phyloP scores from a whole-genome alignment of 30 jellyfish, hydroid and myxozoan species.

The Pelagia noctiluca region DNA sequence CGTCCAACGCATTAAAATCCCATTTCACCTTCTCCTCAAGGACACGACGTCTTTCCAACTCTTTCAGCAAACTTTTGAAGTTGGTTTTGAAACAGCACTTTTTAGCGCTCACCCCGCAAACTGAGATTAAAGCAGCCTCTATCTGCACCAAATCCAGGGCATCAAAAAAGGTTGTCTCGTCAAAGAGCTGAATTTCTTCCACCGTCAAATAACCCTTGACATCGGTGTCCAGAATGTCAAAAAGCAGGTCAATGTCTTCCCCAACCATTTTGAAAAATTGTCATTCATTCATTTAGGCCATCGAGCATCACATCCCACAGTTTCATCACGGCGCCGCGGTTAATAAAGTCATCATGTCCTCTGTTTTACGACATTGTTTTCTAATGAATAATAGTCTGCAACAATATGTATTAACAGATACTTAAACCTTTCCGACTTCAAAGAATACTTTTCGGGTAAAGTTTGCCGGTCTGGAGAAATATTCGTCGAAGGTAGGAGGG shows the following conservation, averaged over 20 bases:
- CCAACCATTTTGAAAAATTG: slow-evolving; percentile 63
- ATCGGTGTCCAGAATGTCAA: slow-evolving; percentile 77
- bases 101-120: slow-evolving; percentile 66
- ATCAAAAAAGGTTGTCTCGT: slow-evolving; percentile 74
- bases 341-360: too few relatives aligned
- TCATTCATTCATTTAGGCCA: background rate
- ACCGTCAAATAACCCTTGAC: slow-evolving; percentile 75
- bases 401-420: too few relatives aligned
- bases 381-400: too few relatives aligned
- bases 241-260: slow-evolving; percentile 80
- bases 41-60: slow-evolving; percentile 84
- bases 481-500: too few relatives aligned
- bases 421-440: too few relatives aligned
- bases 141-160: slow-evolving; percentile 76
- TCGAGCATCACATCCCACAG: too few relatives aligned
- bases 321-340: too few relatives aligned
- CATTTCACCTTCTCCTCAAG: slow-evolving; percentile 82
- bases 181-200: slow-evolving; percentile 80
- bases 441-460: too few relatives aligned
- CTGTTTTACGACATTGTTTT: too few relatives aligned
- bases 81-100: slow-evolving; percentile 59
- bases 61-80: slow-evolving; percentile 58
- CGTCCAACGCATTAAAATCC: slow-evolving; percentile 91
- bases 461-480: too few relatives aligned
- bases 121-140: slow-evolving; percentile 70